Evolutionary conservation across 2,113 vertebrate species (phyloP).

Genomic region (Percopsis transmontana): DNA sequence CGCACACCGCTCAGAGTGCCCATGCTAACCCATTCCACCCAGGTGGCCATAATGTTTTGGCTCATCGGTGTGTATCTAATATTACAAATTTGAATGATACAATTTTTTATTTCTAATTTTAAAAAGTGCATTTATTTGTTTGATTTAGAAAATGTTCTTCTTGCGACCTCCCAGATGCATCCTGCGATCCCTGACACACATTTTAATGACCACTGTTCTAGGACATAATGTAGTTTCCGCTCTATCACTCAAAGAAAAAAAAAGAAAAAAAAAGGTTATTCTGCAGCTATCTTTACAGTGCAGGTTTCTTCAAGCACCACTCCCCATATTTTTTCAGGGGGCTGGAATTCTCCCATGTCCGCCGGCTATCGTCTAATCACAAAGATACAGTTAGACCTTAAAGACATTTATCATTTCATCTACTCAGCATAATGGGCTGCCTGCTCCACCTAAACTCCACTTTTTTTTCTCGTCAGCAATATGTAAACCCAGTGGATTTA

Average conservation of each 20-base stretch:
- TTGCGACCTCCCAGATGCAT: too few species aligned
- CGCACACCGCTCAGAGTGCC: too few species aligned
- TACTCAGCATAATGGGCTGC: constrained; percentile 61
- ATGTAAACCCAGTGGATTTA: constrained; percentile 51
- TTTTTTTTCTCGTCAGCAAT: constrained; percentile 49
- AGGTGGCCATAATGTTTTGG: too few species aligned
- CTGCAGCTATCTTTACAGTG: constrained; percentile 23
- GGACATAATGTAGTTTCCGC: neutral
- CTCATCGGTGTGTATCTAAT: too few species aligned
- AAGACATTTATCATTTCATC: constrained; percentile 62
- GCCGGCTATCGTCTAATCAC: constrained; percentile 59
- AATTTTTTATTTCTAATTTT: too few species aligned
- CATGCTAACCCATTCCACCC: too few species aligned
- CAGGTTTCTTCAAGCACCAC: constrained; percentile 49
- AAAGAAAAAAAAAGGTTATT: constrained; percentile 2
- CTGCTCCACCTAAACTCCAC: constrained; percentile 54
- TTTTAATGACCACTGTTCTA: constrained; percentile 18
- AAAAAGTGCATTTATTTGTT: too few species aligned
- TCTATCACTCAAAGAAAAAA: constrained; percentile 7
- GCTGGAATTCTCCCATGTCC: constrained; percentile 52
- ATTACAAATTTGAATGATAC: too few species aligned
- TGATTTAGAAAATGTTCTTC: too few species aligned
- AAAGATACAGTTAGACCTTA: constrained; percentile 47
- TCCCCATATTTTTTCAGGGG: constrained; percentile 21
- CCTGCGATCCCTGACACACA: too few species aligned